phyloP scores from a whole-genome alignment of 2,888 invertebrate species.

The Nysson spinosus region DNA sequence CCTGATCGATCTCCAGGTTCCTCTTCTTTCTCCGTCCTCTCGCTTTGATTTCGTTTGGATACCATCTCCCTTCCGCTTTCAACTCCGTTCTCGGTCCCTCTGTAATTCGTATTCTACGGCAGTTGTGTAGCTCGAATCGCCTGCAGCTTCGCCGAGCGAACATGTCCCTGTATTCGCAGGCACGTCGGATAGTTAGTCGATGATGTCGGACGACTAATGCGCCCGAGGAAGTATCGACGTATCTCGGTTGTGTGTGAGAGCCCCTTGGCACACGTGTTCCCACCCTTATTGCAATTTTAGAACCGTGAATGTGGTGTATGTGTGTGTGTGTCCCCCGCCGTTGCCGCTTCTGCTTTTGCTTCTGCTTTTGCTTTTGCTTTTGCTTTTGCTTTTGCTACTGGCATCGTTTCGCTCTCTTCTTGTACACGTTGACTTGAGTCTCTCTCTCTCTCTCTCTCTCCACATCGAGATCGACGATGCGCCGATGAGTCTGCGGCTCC shows the following conservation, averaged over 20 bases:
- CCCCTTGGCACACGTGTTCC: constrained; percentile 23
- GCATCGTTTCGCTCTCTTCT: no score
- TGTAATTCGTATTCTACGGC: constrained; percentile 57
- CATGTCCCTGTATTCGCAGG: constrained; percentile 30
- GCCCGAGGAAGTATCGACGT: constrained; percentile 53
- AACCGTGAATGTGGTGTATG: constrained; percentile 2
- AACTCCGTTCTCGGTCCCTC: constrained; percentile 19
- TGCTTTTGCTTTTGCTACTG: no score
- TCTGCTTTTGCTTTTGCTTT: no score
- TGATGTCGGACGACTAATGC: constrained; percentile 58
- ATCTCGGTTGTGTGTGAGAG: constrained; percentile 23
- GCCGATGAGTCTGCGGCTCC: constrained; percentile 15
- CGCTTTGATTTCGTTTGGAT: not conserved
- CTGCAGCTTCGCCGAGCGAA: constrained; percentile 44
- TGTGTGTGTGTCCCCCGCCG: not conserved
- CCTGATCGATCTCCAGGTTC: constrained; percentile 52
- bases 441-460: constrained; percentile 1
- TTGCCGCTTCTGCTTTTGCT: no score
- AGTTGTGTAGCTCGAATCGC: constrained; percentile 57
- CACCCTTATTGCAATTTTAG: constrained; percentile 40
- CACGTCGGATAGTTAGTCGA: constrained; percentile 56
- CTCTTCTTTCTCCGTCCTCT: constrained; percentile 16
- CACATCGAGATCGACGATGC: constrained; percentile 36
- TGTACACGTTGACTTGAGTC: no score
- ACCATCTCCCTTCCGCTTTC: not conserved